These are phyloP conservation scores for Helobdella robusta DNA, from an alignment of 2,888 invertebrate species.

Conservation along the genomic window DNA sequence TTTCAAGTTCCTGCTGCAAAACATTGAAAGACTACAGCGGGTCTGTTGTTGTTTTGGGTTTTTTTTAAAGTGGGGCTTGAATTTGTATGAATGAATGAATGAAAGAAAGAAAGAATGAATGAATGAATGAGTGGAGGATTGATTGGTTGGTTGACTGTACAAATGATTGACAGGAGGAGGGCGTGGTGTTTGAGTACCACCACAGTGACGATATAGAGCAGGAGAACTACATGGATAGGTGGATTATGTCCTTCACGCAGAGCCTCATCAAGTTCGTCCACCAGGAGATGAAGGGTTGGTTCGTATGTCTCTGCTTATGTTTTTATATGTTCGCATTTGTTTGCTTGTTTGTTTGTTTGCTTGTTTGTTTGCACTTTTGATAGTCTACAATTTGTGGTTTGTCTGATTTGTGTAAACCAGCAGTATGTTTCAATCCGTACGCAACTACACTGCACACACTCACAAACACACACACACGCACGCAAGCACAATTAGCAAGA, in stretches of 20 bases:
- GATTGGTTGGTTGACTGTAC: neutral
- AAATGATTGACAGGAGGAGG: neutral
- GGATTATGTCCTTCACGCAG: conserved; percentile 94
- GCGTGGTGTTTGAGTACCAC: conserved; percentile 5
- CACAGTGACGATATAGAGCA: conserved; percentile 35
- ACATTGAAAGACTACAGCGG: conserved; percentile 68
- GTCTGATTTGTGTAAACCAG: too few relatives aligned
- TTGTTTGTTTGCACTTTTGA: neutral
- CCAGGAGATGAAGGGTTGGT: conserved; percentile 68
- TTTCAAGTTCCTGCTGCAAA: conserved; percentile 79
- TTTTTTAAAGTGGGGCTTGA: neutral
- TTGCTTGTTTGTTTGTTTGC: too few relatives aligned
- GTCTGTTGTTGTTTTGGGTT: conserved; percentile 44
- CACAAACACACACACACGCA: too few relatives aligned
- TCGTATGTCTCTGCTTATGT: neutral
- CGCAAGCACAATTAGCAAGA: too few relatives aligned
- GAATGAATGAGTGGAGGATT: neutral
- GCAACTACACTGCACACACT: too few relatives aligned
- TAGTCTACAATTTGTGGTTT: too few relatives aligned
- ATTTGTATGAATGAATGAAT: neutral
- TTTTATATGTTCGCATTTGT: too few relatives aligned
- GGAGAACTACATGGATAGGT: conserved; percentile 82
- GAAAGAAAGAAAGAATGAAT: neutral
- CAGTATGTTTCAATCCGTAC: too few relatives aligned
- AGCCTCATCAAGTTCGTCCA: conserved; percentile 76